Conservation (phyloP, 2,888 invertebrate species). For the Hyalella azteca region DNA sequence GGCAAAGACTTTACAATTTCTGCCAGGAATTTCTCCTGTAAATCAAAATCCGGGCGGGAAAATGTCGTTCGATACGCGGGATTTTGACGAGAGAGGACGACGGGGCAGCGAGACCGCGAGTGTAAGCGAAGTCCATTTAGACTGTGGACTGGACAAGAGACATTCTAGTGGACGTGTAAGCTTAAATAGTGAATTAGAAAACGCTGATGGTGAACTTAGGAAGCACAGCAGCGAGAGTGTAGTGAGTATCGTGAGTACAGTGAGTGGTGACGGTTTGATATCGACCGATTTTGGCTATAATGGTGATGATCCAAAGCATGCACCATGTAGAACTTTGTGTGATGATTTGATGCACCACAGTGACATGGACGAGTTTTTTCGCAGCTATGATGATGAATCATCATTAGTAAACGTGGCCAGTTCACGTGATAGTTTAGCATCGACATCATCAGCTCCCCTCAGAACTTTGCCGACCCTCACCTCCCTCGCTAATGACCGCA, state of each 20-base stretch:
- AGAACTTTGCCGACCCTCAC: no score
- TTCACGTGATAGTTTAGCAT: no score
- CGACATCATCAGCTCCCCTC: no score
- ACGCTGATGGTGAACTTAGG: background rate
- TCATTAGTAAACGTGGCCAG: background rate
- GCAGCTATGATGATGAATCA: background rate
- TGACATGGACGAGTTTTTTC: background rate
- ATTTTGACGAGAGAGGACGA: slow-evolving; percentile 2
- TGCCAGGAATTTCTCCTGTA: background rate
- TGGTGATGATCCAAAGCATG: background rate
- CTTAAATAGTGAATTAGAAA: background rate
- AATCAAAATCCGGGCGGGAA: no score
- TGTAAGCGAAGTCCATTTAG: background rate
- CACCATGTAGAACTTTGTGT: background rate
- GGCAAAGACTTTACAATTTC: no score
- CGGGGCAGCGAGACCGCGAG: background rate
- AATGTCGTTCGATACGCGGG: background rate
- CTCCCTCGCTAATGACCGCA: no score
- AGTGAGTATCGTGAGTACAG: background rate
- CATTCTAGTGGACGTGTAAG: background rate
- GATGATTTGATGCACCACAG: background rate
- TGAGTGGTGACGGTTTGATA: background rate
- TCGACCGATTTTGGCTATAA: background rate
- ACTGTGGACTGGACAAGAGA: background rate
- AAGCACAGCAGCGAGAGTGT: slow-evolving; percentile 4